phyloP scores from a whole-genome alignment of 2,888 invertebrate genomes.

The Tholera decimalis region DNA sequence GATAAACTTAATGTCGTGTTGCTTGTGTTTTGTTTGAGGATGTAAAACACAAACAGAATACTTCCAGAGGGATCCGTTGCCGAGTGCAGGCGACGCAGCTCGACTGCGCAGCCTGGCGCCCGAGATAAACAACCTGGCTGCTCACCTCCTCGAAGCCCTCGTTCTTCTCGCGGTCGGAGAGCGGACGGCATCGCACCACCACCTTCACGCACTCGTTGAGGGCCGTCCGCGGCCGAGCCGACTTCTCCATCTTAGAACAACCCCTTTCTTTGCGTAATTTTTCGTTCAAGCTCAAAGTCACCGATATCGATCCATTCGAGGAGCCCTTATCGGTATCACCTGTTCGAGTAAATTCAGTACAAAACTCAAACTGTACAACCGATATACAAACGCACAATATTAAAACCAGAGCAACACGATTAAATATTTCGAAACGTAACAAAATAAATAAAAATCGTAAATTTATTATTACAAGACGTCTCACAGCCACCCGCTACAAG shows the following conservation, averaged over 20 bases:
- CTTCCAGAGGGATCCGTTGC: slow-evolving; percentile 49
- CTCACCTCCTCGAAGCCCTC: slow-evolving; percentile 93
- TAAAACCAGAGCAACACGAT: slow-evolving; percentile 76
- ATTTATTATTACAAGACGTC: slow-evolving; percentile 72
- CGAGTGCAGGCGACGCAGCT: slow-evolving; percentile 74
- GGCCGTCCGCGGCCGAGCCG: slow-evolving; percentile 88
- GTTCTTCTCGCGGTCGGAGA: slow-evolving; percentile 96
- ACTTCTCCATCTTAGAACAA: slow-evolving; percentile 87
- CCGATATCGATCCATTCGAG: slow-evolving; percentile 90
- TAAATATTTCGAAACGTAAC: slow-evolving; percentile 80
- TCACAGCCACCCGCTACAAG: slow-evolving; percentile 75
- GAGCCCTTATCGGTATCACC: slow-evolving; percentile 86
- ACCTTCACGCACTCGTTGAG: slow-evolving; percentile 98
- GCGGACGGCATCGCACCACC: slow-evolving; percentile 98
- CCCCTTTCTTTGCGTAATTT: slow-evolving; percentile 76
- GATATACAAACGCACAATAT: slow-evolving; percentile 69
- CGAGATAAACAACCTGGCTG: slow-evolving; percentile 65
- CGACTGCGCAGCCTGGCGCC: slow-evolving; percentile 74
- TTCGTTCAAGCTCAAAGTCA: slow-evolving; percentile 81
- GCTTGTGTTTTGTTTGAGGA: slow-evolving; percentile 45
- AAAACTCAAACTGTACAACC: slow-evolving; percentile 68
- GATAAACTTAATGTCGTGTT: slow-evolving; percentile 16
- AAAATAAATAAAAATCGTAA: slow-evolving; percentile 88
- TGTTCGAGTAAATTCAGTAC: slow-evolving; percentile 74
- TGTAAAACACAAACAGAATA: slow-evolving; percentile 42